Evolutionary conservation across 2,888 invertebrate species (phyloP), one percentile per base, ranked within the genome.

Genomic region (Cryptocephalus primarius): DNA sequence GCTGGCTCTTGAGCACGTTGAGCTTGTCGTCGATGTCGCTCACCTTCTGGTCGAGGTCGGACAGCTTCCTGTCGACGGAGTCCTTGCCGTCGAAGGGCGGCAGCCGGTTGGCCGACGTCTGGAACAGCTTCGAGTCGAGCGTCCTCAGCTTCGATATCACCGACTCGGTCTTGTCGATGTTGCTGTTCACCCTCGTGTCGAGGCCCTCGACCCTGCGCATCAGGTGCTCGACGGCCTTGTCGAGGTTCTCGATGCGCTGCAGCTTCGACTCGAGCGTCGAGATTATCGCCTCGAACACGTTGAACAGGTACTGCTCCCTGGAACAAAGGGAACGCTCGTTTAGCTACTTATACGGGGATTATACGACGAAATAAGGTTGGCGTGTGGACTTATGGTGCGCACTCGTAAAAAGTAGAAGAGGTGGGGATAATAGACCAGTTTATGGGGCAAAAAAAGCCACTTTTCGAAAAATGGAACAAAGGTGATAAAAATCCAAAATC

Each of bases 241-340:
- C 90, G 47, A 90, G 71, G 66, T 88, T 89, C 63, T 90, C 90
- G 64, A 91, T 88, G 57, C 89, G 76, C 66, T 89, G 88, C 10
- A 91, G 73, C 72, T 90, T 90, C 6, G 88, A 86, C 68, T 91
- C 90, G 58, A 90, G 71, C 31, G 89, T 90, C 58, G 88, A 87
- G 48, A 90, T 88, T 56, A 92, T 88, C 45, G 88, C 88, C 71
- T 90, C 90, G 72, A 91, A 90, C 46, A 91, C 86, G 67, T 87
- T 87, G 72, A 88, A 84, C 53, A 90, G 78, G 68, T 89, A 88
- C 69, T 88, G 87, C 70, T 89, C 89, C 71, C 89, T 89, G 83
- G 52, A 80, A 67, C 73, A 72, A 69, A 56, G 47, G 50, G 32
- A 12, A 34, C 39, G 40, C 47, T 42, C n/a, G n/a, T n/a, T n/a